These are phyloP conservation scores for Euschistus heros DNA, from an alignment of 1,140 invertebrate species.

Conservation along the genomic window DNA sequence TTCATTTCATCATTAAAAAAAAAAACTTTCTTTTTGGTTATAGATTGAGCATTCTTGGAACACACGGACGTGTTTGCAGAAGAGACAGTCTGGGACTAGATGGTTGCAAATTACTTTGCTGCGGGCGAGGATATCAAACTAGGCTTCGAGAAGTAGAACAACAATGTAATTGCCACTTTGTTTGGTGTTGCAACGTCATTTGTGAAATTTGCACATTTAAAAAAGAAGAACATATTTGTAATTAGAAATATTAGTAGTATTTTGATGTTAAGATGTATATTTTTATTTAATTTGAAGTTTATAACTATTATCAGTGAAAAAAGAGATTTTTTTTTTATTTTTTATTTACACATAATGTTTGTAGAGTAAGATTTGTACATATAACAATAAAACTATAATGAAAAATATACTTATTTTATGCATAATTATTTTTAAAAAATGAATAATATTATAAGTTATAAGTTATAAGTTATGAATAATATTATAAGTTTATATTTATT, in stretches of 20 bases:
- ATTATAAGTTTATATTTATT: too few species aligned
- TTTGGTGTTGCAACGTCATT: conserved; percentile 85
- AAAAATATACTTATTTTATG: too few species aligned
- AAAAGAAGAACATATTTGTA: conserved; percentile 75
- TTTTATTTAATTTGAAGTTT: too few species aligned
- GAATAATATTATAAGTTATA: too few species aligned
- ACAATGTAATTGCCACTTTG: conserved; percentile 85
- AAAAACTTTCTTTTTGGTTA: conserved; percentile 28
- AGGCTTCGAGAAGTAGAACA: conserved; percentile 71
- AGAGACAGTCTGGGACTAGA: conserved; percentile 66
- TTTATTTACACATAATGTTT: too few species aligned
- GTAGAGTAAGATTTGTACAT: too few species aligned
- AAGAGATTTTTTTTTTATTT: too few species aligned
- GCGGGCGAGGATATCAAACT: conserved; percentile 85
- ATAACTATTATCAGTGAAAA: too few species aligned
- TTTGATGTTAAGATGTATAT: background rate
- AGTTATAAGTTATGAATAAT: too few species aligned
- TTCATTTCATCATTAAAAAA: too few species aligned
- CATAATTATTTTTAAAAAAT: too few species aligned
- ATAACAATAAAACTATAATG: too few species aligned
- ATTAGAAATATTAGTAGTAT: conserved; percentile 39
- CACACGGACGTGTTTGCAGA: conserved; percentile 72
- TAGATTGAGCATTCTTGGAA: conserved; percentile 72
- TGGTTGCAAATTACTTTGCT: conserved; percentile 75
- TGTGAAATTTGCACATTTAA: conserved; percentile 74